Evolutionary conservation across 2,113 vertebrate species (phyloP).

Genomic region (Stegastes partitus): DNA sequence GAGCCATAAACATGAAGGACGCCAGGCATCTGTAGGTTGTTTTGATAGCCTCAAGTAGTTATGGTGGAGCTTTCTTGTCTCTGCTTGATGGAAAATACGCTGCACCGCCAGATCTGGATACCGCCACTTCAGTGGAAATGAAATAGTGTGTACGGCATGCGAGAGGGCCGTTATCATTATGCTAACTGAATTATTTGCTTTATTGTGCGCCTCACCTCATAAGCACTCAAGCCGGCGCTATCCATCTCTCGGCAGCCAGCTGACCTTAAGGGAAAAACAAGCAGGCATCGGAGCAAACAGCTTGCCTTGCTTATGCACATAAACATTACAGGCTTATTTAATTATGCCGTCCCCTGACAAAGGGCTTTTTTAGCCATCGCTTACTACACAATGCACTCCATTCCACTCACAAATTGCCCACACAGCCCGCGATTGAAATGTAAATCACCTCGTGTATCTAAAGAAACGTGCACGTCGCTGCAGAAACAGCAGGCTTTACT

Average conservation of each 20-base stretch:
- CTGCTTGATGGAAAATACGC: conserved; percentile 44
- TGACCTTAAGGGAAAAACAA: conserved; percentile 73
- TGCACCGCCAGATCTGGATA: conserved; percentile 17
- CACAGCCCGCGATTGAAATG: conserved; percentile 61
- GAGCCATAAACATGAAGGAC: conserved; percentile 74
- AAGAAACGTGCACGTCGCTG: conserved; percentile 23
- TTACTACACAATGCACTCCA: conserved; percentile 59
- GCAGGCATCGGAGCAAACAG: conserved; percentile 59
- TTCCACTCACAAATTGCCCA: conserved; percentile 59
- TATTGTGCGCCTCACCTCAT: conserved; percentile 68
- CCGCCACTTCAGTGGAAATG: conserved; percentile 55
- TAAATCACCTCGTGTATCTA: conserved; percentile 62
- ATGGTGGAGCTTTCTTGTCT: conserved; percentile 43
- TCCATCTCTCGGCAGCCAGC: conserved; percentile 72
- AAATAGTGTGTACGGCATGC: conserved; percentile 58
- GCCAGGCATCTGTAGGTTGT: conserved; percentile 53
- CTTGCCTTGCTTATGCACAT: conserved; percentile 65
- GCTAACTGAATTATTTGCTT: conserved; percentile 81
- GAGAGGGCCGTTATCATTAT: conserved; percentile 76
- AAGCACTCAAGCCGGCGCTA: conserved; percentile 55
- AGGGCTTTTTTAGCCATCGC: conserved; percentile 56
- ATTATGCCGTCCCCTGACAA: conserved; percentile 67
- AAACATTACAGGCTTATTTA: conserved; percentile 78
- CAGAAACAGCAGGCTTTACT: conserved; percentile 6
- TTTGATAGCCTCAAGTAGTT: conserved; percentile 65